Base-by-base conservation (phyloP, 2,797 vertebrate genomes). In the Sebastes miniatus region DNA sequence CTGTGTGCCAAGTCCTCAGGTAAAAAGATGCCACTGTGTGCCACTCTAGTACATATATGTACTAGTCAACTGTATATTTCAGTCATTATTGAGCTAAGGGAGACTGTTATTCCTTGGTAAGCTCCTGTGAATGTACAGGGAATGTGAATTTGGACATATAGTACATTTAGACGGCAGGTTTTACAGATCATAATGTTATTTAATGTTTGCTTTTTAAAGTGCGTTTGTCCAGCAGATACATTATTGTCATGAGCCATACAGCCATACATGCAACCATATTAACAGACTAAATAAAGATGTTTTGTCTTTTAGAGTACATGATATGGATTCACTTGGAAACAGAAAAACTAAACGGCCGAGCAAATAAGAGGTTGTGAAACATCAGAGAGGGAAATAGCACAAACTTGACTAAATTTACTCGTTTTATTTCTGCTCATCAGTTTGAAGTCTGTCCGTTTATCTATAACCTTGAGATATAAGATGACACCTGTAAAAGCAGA, bases 1-100 rank as follows among this genome's bases (percentile, higher is more conserved):
- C 12, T 92, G 90, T 52, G 27, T n/a, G 4, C 27, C 80, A 32
- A 88, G 18, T 64, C 2, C 50, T 18, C 25, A 91, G 88, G 93
- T 94, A 84, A 83, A 75, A 75, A 77, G 22, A 63, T 31, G 52
- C 13, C 2, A 8, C 0, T 63, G 8, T 32, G 10, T 14, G 36
- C 6, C 10, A 8, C 25, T 20, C n/a, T 8, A 31, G 2, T 5
- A 39, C 12, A 39, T 57, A 7, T 20, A 43, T 24, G 13, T 8
- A 27, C 3, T 3, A 52, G 50, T 52, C 50, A 43, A 13, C 24
- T 57, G 9, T 50, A 6, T 47, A 3, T 64, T 31, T 73, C 32
- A 77, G 64, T 8, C 43, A 47, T 18, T 47, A 47, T 47, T 47
- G 43, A 36, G 56, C 39, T 4, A 32, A 11, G 1, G 14, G 10